phyloP scores from a whole-genome alignment of 2,797 vertebrate species.

The Acanthornis magna region DNA sequence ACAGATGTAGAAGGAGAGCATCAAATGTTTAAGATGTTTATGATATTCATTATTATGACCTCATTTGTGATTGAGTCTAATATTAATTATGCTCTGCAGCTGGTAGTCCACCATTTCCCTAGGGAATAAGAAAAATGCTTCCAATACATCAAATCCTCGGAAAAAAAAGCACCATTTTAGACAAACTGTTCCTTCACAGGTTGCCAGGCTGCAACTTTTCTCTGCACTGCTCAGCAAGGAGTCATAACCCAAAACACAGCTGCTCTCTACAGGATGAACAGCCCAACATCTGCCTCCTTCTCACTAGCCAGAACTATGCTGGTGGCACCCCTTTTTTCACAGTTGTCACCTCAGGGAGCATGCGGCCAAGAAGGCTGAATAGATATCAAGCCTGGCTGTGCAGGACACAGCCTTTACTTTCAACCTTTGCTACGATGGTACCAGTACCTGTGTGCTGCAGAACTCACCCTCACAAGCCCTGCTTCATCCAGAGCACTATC shows the following conservation, averaged over 20 bases:
- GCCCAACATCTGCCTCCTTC: not conserved
- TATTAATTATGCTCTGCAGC: not conserved
- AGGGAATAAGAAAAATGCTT: not conserved
- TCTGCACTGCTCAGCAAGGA: not conserved
- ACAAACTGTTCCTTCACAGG: not conserved
- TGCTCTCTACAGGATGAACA: not conserved
- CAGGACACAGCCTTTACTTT: not conserved
- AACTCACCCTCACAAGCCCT: not conserved
- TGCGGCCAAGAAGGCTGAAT: not conserved
- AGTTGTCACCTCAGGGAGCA: not conserved
- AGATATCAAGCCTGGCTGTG: not conserved
- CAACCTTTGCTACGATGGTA: accelerated
- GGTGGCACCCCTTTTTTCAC: not conserved
- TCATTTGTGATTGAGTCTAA: conserved; percentile 19
- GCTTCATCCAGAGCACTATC: not conserved
- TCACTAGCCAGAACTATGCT: accelerated
- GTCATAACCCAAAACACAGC: not conserved
- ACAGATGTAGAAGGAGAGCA: not conserved
- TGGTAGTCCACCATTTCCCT: not conserved
- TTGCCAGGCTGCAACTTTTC: not conserved
- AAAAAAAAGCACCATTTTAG: not conserved
- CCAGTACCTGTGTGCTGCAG: not conserved
- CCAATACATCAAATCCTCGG: not conserved
- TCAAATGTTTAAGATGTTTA: not conserved
- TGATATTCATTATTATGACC: conserved; percentile 16